Conservation (phyloP, 2,113 vertebrate species). For the Picathartes gymnocephalus region DNA sequence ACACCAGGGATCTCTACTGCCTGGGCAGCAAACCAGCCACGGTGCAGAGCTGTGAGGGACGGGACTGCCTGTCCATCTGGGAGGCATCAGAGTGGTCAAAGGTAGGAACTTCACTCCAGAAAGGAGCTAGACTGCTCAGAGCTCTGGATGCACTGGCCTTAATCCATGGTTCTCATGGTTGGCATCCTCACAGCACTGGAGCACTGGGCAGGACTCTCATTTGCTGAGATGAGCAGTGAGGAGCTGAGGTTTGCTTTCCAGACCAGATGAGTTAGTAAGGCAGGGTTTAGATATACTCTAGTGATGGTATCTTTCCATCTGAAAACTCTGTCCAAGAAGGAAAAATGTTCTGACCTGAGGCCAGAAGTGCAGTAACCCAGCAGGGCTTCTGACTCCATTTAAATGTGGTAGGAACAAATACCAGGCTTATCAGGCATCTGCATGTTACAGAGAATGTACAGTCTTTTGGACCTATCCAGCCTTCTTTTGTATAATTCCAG, state of each 20-base stretch:
- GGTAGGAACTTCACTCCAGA: slow-evolving; percentile 66
- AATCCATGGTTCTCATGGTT: background rate
- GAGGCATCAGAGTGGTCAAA: slow-evolving; percentile 94
- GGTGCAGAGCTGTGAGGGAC: slow-evolving; percentile 86
- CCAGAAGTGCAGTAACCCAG: background rate
- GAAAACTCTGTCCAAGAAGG: background rate
- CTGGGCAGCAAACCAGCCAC: slow-evolving; percentile 77
- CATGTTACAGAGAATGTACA: background rate
- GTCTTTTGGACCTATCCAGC: background rate
- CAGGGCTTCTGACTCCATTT: background rate
- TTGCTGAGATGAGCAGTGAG: background rate
- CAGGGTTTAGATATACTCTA: background rate
- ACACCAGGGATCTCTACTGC: slow-evolving; percentile 85
- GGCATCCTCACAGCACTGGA: background rate
- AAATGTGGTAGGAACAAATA: background rate
- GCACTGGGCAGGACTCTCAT: background rate
- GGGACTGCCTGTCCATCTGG: slow-evolving; percentile 89
- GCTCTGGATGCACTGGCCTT: background rate
- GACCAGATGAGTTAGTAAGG: background rate
- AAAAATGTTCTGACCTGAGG: background rate
- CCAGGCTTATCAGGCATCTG: background rate
- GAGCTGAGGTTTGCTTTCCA: background rate
- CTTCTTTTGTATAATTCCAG: background rate
- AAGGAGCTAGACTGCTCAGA: background rate
- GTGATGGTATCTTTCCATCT: background rate